phyloP scores from a whole-genome alignment of 64 coral and sea anemone species.

The Pocillopora verrucosa region DNA sequence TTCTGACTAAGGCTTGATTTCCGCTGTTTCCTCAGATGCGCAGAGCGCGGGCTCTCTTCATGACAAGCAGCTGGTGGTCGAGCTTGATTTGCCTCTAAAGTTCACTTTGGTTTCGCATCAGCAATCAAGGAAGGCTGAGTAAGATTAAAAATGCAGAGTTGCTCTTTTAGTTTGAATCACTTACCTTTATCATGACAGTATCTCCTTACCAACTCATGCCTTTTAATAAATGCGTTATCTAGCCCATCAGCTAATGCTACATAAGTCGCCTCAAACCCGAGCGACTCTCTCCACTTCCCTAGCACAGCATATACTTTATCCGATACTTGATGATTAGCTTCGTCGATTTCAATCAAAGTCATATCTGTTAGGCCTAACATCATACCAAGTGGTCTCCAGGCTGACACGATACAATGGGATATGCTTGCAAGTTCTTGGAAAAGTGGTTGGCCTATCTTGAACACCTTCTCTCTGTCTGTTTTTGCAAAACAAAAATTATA shows the following conservation, averaged over 20 bases:
- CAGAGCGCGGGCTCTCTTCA: too few relatives aligned
- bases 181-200: constrained; percentile 33
- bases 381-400: constrained; percentile 36
- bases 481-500: not conserved
- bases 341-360: constrained; percentile 35
- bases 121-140: too few relatives aligned
- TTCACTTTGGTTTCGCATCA: too few relatives aligned
- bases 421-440: too few relatives aligned
- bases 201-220: constrained; percentile 22
- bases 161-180: not conserved
- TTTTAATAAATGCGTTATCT: not conserved
- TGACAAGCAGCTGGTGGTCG: too few relatives aligned
- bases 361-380: not conserved
- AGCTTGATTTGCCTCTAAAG: too few relatives aligned
- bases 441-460: too few relatives aligned
- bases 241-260: constrained; percentile 39
- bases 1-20: too few relatives aligned
- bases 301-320: constrained; percentile 46
- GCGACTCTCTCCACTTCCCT: constrained; percentile 30
- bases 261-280: constrained; percentile 27
- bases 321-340: not conserved
- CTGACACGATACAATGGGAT: not conserved
- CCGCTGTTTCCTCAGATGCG: too few relatives aligned
- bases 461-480: not conserved
- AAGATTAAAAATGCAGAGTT: too few relatives aligned